phyloP scores from a whole-genome alignment of 2,797 vertebrate species.

The Delichon dasypus region DNA sequence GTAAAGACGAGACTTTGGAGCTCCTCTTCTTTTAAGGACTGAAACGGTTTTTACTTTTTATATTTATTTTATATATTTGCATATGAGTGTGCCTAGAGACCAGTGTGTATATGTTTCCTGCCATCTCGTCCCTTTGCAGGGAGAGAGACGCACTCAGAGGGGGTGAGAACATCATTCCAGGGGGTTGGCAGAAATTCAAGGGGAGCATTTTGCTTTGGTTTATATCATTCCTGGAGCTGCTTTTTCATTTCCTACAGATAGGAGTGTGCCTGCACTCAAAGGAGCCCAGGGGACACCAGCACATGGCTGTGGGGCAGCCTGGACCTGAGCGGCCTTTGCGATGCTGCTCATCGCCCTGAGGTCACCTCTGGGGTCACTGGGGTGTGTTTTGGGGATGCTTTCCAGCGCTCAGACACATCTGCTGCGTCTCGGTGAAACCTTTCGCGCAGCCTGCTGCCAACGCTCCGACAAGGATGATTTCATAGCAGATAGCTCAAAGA shows the following conservation, averaged over 20 bases:
- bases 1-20: background rate
- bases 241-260: background rate
- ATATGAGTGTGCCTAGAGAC: background rate
- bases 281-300: background rate
- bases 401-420: background rate
- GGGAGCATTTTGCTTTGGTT: background rate
- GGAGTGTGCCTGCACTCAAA: background rate
- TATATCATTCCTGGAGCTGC: background rate
- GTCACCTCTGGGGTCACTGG: background rate
- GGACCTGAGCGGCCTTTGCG: background rate
- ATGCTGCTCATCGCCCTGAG: background rate
- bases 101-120: accelerated
- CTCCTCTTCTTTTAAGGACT: background rate
- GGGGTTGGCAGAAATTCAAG: accelerated
- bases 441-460: background rate
- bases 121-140: accelerated
- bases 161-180: background rate
- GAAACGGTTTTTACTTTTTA: background rate
- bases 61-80: background rate
- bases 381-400: background rate
- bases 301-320: background rate
- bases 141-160: background rate
- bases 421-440: background rate
- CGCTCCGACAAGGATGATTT: background rate
- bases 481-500: background rate